Conservation (phyloP, 1,140 invertebrate genomes). For the Micrasema longulum region DNA sequence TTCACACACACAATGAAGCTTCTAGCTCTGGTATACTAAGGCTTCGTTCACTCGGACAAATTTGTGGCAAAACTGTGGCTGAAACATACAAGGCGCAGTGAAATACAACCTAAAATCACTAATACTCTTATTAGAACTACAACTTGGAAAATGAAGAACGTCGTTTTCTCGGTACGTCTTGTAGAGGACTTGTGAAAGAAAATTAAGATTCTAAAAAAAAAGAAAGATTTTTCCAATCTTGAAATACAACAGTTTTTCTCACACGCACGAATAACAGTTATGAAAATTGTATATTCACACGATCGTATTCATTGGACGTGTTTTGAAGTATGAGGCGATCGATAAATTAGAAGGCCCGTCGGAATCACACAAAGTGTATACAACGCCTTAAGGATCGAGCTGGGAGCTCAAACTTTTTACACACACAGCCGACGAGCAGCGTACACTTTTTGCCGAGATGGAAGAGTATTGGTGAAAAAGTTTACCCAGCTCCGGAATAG, state of each 20-base stretch:
- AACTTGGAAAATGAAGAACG: neutral
- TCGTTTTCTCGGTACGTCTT: no score
- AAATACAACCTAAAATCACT: slow-evolving; percentile 18
- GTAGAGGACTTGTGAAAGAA: no score
- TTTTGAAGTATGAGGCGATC: no score
- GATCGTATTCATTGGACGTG: no score
- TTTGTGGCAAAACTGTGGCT: slow-evolving; percentile 27
- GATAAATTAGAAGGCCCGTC: neutral
- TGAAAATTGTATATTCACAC: no score
- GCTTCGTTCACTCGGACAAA: slow-evolving; percentile 35
- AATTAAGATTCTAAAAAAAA: no score
- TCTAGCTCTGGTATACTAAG: slow-evolving; percentile 23
- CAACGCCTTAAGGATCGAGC: slow-evolving; percentile 23
- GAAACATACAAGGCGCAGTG: slow-evolving; percentile 22
- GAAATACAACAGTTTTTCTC: no score
- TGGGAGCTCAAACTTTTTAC: slow-evolving; percentile 41
- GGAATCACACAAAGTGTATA: slow-evolving; percentile 12
- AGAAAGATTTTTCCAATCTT: no score
- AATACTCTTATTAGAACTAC: neutral
- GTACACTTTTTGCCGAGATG: slow-evolving; percentile 52
- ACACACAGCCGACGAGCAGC: slow-evolving; percentile 34
- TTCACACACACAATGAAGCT: slow-evolving; percentile 34
- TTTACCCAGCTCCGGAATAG: slow-evolving; percentile 49
- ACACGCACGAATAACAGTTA: no score
- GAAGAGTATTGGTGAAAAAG: slow-evolving; percentile 50